phyloP scores from a whole-genome alignment of 2,113 vertebrate genomes.

The Apus apus region DNA sequence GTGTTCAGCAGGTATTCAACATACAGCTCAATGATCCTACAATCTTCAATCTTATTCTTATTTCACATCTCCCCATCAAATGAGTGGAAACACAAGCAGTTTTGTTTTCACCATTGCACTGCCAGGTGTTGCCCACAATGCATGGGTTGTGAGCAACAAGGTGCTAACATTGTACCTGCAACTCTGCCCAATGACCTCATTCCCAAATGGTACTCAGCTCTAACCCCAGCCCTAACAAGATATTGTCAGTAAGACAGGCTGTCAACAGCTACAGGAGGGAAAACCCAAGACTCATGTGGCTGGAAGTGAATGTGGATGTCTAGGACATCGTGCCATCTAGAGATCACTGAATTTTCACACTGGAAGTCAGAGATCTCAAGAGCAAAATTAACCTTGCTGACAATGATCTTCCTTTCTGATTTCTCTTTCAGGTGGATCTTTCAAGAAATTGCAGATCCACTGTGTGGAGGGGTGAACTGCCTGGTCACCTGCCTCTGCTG shows the following conservation, averaged over 20 bases:
- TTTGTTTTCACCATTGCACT: neutral
- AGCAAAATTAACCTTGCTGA: neutral
- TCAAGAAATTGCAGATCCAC: neutral
- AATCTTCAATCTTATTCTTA: neutral
- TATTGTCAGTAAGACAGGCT: neutral
- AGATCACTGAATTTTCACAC: neutral
- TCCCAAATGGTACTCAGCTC: neutral
- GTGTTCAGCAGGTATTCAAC: neutral
- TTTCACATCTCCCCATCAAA: neutral
- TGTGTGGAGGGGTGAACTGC: neutral
- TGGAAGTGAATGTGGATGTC: neutral
- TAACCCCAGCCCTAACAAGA: neutral
- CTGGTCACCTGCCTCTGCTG: neutral
- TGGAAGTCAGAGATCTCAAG: neutral
- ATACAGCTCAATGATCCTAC: neutral
- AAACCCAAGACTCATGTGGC: neutral
- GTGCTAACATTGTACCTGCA: neutral
- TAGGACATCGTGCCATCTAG: neutral
- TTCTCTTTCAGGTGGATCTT: neutral
- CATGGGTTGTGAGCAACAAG: neutral
- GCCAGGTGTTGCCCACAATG: neutral
- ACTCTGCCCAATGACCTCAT: neutral
- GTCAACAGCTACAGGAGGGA: neutral
- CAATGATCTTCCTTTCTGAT: neutral
- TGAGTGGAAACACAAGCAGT: neutral